Evolutionary conservation across 2,888 invertebrate species (phyloP).

Genomic region (Smittia sp.): DNA sequence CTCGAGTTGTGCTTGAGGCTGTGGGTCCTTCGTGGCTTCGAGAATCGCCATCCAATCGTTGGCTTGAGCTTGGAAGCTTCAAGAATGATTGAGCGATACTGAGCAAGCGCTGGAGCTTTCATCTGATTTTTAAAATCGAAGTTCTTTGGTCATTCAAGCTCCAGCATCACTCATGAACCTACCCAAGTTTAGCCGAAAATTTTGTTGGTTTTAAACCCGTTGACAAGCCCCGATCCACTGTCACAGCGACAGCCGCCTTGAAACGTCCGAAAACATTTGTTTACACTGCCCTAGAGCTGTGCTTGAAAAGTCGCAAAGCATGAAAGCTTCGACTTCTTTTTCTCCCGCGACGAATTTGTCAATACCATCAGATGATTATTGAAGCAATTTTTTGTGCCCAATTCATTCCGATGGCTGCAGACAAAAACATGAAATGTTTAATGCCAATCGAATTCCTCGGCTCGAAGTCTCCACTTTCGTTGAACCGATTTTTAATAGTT

Average conservation of each 20-base stretch:
- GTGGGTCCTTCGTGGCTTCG: too few relatives aligned
- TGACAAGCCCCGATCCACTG: too few relatives aligned
- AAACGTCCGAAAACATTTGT: not conserved
- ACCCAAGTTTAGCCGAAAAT: too few relatives aligned
- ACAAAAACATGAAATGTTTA: conserved; percentile 3
- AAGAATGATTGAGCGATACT: too few relatives aligned
- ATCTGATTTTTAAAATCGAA: too few relatives aligned
- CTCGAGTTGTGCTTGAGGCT: too few relatives aligned
- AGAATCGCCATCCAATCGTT: too few relatives aligned
- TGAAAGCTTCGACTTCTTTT: not conserved
- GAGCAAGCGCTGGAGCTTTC: too few relatives aligned
- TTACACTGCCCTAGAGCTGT: not conserved
- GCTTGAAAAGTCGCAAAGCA: not conserved
- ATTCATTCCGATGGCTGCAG: not conserved
- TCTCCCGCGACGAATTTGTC: conserved; percentile 1
- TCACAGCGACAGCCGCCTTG: not conserved
- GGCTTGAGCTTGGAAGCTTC: too few relatives aligned
- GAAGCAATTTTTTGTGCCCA: not conserved
- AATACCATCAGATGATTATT: not conserved
- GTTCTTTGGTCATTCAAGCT: too few relatives aligned
- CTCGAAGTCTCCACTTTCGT: not conserved
- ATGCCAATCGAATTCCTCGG: not conserved
- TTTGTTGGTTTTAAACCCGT: too few relatives aligned
- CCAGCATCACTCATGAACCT: too few relatives aligned
- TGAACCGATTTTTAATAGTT: conserved; percentile 1